These are phyloP conservation scores for Tinea pellionella DNA, from an alignment of 2,888 invertebrate species.

Conservation along the genomic window DNA sequence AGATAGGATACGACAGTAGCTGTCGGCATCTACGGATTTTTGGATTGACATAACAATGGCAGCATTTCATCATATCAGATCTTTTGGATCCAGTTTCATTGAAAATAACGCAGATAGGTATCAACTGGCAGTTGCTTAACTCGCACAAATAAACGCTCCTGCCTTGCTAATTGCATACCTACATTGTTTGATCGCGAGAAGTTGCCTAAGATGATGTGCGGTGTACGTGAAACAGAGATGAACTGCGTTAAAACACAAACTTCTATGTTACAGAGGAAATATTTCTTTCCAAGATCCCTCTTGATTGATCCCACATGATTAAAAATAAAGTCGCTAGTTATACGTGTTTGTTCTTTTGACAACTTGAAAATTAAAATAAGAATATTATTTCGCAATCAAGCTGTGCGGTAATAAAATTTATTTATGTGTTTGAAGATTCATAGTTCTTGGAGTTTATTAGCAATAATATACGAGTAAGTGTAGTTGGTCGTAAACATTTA, in stretches of 20 bases:
- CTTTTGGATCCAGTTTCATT: slow-evolving; percentile 9
- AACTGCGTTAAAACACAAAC: not conserved
- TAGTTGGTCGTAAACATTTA: slow-evolving; percentile 2
- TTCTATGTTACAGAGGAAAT: too few relatives aligned
- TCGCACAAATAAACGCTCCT: slow-evolving; percentile 8
- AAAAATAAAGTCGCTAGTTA: too few relatives aligned
- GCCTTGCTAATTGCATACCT: slow-evolving; percentile 9
- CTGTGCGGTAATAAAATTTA: not conserved
- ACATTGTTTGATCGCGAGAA: slow-evolving; percentile 11
- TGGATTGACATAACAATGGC: slow-evolving; percentile 10
- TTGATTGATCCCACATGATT: too few relatives aligned
- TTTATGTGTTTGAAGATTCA: not conserved
- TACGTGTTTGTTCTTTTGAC: not conserved
- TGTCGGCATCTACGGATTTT: slow-evolving; percentile 9
- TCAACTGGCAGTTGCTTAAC: not conserved
- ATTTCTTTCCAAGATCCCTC: too few relatives aligned
- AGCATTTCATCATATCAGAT: slow-evolving; percentile 12
- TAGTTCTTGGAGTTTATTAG: not conserved
- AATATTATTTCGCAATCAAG: not conserved
- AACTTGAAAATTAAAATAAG: not conserved
- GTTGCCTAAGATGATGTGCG: slow-evolving; percentile 2
- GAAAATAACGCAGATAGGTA: slow-evolving; percentile 8
- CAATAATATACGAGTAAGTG: not conserved
- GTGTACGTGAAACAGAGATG: not conserved
- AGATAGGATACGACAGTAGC: not conserved